These are phyloP conservation scores for Pollimyrus isidori DNA, from an alignment of 2,113 vertebrate species.

Conservation along the genomic window DNA sequence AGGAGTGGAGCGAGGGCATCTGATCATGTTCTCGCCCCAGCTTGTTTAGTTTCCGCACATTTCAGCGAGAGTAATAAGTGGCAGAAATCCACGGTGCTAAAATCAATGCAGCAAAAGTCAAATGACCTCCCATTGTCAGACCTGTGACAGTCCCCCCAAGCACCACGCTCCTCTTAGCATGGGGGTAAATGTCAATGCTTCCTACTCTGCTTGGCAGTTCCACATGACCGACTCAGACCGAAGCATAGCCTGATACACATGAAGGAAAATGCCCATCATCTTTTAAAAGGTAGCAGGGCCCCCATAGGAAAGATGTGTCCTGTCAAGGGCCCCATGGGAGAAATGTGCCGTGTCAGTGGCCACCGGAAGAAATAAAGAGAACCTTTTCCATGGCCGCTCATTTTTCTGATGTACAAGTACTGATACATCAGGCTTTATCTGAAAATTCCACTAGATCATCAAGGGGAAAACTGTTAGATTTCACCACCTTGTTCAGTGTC, in stretches of 20 bases:
- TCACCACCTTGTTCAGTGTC: background rate
- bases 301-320: background rate
- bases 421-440: background rate
- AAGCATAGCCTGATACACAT: background rate
- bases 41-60: background rate
- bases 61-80: background rate
- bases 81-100: background rate
- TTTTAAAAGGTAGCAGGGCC: background rate
- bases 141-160: background rate
- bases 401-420: background rate
- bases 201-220: background rate
- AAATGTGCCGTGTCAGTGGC: background rate
- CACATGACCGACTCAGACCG: background rate
- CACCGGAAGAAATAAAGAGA: background rate
- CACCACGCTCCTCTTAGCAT: background rate
- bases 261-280: background rate
- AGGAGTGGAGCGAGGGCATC: background rate
- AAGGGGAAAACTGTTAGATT: background rate
- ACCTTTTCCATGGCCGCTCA: background rate
- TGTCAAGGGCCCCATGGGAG: background rate
- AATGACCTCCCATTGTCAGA: background rate
- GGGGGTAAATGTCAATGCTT: background rate
- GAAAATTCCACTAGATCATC: background rate
- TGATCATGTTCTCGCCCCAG: background rate
- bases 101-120: background rate